Conservation (phyloP, 2,888 invertebrate genomes). For the Pantelozetes paolii region DNA sequence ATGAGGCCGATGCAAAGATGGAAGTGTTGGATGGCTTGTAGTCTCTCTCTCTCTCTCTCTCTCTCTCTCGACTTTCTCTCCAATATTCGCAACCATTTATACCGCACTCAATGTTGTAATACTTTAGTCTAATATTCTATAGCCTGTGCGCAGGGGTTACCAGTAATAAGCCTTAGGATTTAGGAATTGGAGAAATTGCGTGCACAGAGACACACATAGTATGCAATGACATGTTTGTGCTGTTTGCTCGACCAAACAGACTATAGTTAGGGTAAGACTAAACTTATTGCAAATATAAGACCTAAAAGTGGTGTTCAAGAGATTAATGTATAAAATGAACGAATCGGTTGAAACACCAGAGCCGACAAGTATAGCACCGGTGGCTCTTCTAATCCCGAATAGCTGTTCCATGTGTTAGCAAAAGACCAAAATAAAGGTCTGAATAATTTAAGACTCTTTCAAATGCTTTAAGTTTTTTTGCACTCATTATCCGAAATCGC, state of each 20-base stretch:
- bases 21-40: constrained; percentile 7
- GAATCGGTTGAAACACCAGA: constrained; percentile 2
- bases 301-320: constrained; percentile 35
- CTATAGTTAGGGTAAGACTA: background rate
- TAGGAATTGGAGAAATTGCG: constrained; percentile 24
- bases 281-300: constrained; percentile 32
- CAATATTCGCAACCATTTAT: constrained; percentile 36
- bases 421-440: background rate
- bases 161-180: constrained; percentile 31
- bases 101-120: constrained; percentile 23
- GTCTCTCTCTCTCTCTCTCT: background rate
- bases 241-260: constrained; percentile 24
- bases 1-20: constrained; percentile 19
- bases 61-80: constrained; percentile 3
- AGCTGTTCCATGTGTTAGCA: constrained; percentile 8
- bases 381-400: constrained; percentile 9
- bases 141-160: constrained; percentile 23
- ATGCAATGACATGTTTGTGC: background rate
- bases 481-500: background rate
- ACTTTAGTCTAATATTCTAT: constrained; percentile 30
- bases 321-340: constrained; percentile 24
- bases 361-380: background rate
- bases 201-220: background rate
- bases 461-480: background rate
- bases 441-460: constrained; percentile 24